phyloP scores from a whole-genome alignment of 2,113 vertebrate genomes.

The Osmerus mordax region DNA sequence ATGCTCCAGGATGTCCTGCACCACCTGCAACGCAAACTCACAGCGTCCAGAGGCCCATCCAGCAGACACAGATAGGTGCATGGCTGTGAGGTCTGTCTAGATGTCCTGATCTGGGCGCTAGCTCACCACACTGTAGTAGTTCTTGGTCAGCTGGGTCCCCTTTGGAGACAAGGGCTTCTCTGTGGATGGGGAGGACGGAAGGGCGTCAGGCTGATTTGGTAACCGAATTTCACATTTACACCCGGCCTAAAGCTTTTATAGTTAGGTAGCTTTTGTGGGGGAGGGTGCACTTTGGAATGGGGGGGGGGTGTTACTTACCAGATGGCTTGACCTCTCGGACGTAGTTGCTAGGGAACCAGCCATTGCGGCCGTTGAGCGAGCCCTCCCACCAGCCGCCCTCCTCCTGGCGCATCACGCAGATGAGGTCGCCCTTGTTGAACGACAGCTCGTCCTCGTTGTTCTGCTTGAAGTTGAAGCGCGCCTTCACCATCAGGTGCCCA shows the following conservation, averaged over 20 bases:
- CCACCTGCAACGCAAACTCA: constrained; percentile 75
- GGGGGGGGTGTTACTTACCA: constrained; percentile 75
- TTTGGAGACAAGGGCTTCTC: constrained; percentile 94
- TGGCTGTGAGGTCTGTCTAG: background rate
- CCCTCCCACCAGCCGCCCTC: constrained; percentile 99
- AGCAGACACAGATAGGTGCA: background rate
- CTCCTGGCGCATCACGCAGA: constrained; percentile 90
- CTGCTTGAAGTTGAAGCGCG: constrained; percentile 97
- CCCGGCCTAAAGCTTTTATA: too few species aligned
- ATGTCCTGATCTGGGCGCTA: background rate
- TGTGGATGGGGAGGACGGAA: constrained; percentile 50
- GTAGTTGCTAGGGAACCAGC: constrained; percentile 99
- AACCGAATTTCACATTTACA: too few species aligned
- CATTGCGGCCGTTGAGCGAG: constrained; percentile 84
- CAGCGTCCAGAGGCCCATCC: background rate
- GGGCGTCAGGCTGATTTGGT: too few species aligned
- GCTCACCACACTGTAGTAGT: constrained; percentile 95
- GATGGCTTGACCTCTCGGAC: constrained; percentile 92
- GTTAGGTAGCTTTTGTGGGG: too few species aligned
- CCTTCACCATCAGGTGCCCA: constrained; percentile 89
- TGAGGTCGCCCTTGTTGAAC: constrained; percentile 92
- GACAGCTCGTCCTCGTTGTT: constrained; percentile 98
- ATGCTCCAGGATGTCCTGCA: constrained; percentile 95
- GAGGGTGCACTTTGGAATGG: background rate
- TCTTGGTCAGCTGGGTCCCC: constrained; percentile 89